Conservation (phyloP, 2,888 invertebrate species). For the Pammene fasciana region DNA sequence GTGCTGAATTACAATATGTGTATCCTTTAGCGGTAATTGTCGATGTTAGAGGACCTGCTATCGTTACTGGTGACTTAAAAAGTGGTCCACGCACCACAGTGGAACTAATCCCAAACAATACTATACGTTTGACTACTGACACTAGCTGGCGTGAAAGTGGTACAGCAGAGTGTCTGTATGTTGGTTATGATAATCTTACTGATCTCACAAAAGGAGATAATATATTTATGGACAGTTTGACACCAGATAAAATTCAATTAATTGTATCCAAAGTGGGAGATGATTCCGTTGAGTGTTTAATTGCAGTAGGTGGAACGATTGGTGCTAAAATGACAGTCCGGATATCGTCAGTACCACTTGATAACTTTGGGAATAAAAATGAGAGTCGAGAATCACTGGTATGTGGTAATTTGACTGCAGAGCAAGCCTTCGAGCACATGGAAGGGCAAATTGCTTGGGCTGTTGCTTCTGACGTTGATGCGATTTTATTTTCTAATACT, state of each 20-base stretch:
- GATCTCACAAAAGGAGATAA: constrained; percentile 78
- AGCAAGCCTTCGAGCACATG: constrained; percentile 87
- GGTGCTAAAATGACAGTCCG: constrained; percentile 79
- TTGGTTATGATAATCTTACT: constrained; percentile 80
- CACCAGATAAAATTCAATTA: constrained; percentile 67
- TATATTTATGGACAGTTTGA: constrained; percentile 75
- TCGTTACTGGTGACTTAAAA: constrained; percentile 73
- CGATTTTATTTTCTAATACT: constrained; percentile 66
- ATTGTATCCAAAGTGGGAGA: constrained; percentile 68
- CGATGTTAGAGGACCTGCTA: constrained; percentile 72
- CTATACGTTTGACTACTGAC: constrained; percentile 79
- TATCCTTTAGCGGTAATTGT: constrained; percentile 77
- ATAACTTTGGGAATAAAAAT: constrained; percentile 70
- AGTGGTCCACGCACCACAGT: constrained; percentile 65
- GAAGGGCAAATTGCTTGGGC: constrained; percentile 77
- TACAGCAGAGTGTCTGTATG: constrained; percentile 79
- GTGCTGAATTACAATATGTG: constrained; percentile 74
- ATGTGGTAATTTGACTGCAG: constrained; percentile 85
- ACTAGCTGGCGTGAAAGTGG: constrained; percentile 80
- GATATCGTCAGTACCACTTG: constrained; percentile 75
- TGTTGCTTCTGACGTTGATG: constrained; percentile 72
- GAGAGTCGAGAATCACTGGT: constrained; percentile 65
- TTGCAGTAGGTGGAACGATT: constrained; percentile 80
- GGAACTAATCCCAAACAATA: constrained; percentile 65
- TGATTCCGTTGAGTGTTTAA: constrained; percentile 78